These are phyloP conservation scores for Leptoteleia sp. DNA, from an alignment of 1,140 invertebrate species.

Conservation along the genomic window DNA sequence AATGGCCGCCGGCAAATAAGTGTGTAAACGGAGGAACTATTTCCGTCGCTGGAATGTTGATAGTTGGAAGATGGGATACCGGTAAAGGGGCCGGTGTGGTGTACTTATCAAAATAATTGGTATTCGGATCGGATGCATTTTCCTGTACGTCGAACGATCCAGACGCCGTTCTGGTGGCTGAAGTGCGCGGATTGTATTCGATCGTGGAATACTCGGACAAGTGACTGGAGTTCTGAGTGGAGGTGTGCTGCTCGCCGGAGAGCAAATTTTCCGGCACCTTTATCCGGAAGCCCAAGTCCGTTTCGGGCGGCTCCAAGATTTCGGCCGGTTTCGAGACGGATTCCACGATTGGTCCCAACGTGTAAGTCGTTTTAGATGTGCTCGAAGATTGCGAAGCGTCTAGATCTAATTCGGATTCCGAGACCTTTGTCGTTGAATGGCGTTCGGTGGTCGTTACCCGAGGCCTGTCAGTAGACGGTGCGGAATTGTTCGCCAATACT, in stretches of 20 bases:
- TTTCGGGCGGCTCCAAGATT: slow-evolving; percentile 50
- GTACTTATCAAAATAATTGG: slow-evolving; percentile 12
- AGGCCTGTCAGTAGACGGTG: slow-evolving; percentile 16
- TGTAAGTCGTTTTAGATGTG: slow-evolving; percentile 13
- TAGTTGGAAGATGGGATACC: slow-evolving; percentile 55
- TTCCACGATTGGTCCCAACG: slow-evolving; percentile 1
- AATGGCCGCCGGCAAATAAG: slow-evolving; percentile 55
- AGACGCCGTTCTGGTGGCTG: slow-evolving; percentile 22
- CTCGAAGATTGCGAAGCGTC: slow-evolving; percentile 24
- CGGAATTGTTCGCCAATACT: slow-evolving; percentile 18
- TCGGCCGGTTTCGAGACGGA: slow-evolving; percentile 37
- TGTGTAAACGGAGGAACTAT: slow-evolving; percentile 63
- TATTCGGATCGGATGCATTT: slow-evolving; percentile 22
- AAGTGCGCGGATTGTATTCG: slow-evolving; percentile 38
- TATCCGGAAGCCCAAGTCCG: slow-evolving; percentile 63
- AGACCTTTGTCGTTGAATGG: slow-evolving; percentile 2
- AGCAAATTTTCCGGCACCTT: slow-evolving; percentile 58
- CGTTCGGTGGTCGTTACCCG: slow-evolving; percentile 15
- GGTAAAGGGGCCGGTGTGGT: slow-evolving; percentile 55
- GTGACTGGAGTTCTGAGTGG: slow-evolving; percentile 35
- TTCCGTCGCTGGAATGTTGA: slow-evolving; percentile 58
- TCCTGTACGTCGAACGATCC: slow-evolving; percentile 15
- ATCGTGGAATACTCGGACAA: slow-evolving; percentile 55
- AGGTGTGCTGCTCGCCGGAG: neutral
- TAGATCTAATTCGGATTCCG: slow-evolving; percentile 15